Base-by-base conservation (phyloP, 2,113 vertebrate species). In the Heliornis fulica region DNA sequence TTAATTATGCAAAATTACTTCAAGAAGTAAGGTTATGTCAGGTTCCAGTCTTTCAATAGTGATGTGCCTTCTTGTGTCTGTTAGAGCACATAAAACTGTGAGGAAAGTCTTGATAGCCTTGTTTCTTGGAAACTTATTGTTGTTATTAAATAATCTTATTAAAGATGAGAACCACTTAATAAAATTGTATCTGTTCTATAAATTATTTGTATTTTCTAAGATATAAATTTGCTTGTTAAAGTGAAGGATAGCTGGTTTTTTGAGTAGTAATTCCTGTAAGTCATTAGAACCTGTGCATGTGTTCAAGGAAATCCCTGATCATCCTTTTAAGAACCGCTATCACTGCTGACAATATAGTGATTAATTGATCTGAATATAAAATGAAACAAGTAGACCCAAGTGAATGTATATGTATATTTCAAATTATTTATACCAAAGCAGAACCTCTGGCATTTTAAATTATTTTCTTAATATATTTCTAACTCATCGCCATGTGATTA, bases 181-280 rank as follows among this genome's bases (percentile, higher is more conserved):
- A 15, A 1, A 5, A 38, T 83, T 83, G 48, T 40, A 20, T 54
- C 4, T 70, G 32, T 59, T 65, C 57, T 68, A 21, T 56, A 71
- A 81, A 75, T 92, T 54, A 70, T 61, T 88, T 80, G 31, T 20
- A 7, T 83, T 88, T 93, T 90, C 51, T 86, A 23, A 70, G 74
- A 71, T 26, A 46, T 0, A 2, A 40, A 41, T 23, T 63, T 77
- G 13, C 50, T 50, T 40, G 23, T 82, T 65, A 60, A 54, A 78
- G 64, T 66, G 57, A 76, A 66, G 13, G 25, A 8, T 45, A 45
- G 40, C 15, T 78, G 1, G 4, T n/a, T 41, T 26, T 69, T 65
- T 11, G 45, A 66, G 41, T 26, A n/a, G 45, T 32, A 25, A 18
- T 15, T 94, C 25, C 11, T 51, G 23, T 59, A 51, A 78, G 65